Percentiles rank a stretch among this genome's conserved stretches.
These are phyloP conservation scores for Gadus macrocephalus DNA, from an alignment of 2,113 vertebrate species.

Conservation along the genomic window DNA sequence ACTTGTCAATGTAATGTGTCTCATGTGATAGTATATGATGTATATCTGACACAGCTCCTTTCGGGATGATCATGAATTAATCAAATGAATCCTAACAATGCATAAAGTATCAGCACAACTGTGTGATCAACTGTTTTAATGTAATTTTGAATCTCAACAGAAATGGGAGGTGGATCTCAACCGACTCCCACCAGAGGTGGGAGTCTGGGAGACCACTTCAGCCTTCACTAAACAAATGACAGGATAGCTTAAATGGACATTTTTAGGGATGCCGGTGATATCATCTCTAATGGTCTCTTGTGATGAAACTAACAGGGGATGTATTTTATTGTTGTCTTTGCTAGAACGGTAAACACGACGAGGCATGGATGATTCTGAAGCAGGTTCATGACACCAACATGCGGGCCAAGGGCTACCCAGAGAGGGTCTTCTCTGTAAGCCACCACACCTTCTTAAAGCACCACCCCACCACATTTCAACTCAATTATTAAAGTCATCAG, in stretches of 20 bases:
- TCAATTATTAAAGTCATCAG: too few species aligned
- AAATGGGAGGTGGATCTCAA: too few species aligned
- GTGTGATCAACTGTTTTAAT: too few species aligned
- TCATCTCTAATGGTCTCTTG: too few species aligned
- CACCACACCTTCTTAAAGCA: background rate
- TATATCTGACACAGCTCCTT: background rate
- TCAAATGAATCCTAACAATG: too few species aligned
- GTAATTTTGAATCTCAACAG: too few species aligned
- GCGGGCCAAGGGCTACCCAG: constrained; percentile 93
- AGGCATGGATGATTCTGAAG: constrained; percentile 98
- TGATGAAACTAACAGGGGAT: too few species aligned
- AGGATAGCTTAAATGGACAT: background rate
- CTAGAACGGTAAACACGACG: constrained; percentile 95
- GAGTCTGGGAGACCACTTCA: too few species aligned
- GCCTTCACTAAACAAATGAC: background rate
- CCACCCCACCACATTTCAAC: background rate
- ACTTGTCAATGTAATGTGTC: background rate
- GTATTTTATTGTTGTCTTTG: background rate
- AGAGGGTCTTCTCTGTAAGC: constrained; percentile 93
- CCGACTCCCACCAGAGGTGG: too few species aligned
- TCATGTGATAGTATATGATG: background rate
- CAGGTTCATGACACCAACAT: constrained; percentile 98
- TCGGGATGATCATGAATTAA: too few species aligned
- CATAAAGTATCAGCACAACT: too few species aligned
- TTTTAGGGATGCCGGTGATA: too few species aligned